Percentiles rank a stretch among this genome's conserved stretches.
These are phyloP conservation scores for Gadus chalcogrammus DNA, from an alignment of 2,113 vertebrate species.

Conservation along the genomic window DNA sequence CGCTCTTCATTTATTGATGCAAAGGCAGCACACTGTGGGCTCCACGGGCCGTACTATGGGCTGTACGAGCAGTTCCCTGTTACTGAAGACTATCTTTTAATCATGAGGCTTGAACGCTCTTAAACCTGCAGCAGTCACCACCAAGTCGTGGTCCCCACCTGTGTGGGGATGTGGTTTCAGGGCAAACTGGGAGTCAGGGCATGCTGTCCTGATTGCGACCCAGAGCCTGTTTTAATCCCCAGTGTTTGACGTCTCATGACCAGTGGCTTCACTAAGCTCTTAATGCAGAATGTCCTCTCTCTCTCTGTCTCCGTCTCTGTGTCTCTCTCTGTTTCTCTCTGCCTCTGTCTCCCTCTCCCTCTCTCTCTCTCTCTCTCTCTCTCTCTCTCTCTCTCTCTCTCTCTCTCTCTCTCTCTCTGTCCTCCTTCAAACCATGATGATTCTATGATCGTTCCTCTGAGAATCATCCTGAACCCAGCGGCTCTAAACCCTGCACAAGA, in stretches of 20 bases:
- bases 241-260: constrained; percentile 42
- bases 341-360: neutral
- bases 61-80: constrained; percentile 44
- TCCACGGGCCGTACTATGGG: constrained; percentile 17
- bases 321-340: neutral
- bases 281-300: constrained; percentile 34
- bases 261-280: constrained; percentile 40
- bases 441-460: too few species aligned
- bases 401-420: neutral
- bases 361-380: neutral
- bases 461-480: too few species aligned
- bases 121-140: constrained; percentile 37
- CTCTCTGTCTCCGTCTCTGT: neutral
- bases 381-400: neutral
- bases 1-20: constrained; percentile 62
- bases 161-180: constrained; percentile 29
- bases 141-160: too few species aligned
- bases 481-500: too few species aligned
- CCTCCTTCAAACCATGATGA: too few species aligned
- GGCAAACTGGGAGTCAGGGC: constrained; percentile 31
- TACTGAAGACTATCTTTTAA: constrained; percentile 36
- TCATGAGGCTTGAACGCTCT: constrained; percentile 5
- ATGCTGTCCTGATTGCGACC: constrained; percentile 55
- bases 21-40: constrained; percentile 16
- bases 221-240: constrained; percentile 44